Evolutionary conservation across 2,113 vertebrate species (phyloP), one percentile per base, ranked within the genome.

Genomic region (Corapipo altera): DNA sequence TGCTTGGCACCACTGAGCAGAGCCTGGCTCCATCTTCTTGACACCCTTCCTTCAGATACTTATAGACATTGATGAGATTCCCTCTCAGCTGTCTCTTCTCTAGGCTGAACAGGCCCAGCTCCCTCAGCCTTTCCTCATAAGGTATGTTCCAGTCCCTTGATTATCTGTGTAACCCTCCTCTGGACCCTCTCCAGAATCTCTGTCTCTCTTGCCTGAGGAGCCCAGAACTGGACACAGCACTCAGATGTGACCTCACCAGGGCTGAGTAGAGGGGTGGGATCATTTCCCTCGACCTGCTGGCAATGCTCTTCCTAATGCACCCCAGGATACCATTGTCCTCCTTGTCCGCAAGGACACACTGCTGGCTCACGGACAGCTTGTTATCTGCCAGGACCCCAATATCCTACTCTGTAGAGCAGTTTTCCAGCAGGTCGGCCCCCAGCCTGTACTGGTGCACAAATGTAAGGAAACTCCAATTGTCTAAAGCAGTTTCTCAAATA

Each of bases 351-450:
- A 28, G 17, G 46, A 2, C 39, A 22, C 15, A 22, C 11, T 61
- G 22, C 9, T 78, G 44, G 11, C 18, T 61, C 64, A 52, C 2
- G 27, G 33, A 33, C 54, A 52, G 11, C 4, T 44, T 69, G 17
- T 27, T 69, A 19, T 54, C 27, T 28, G 15, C 39, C 39, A 37
- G 46, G 27, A 44, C 14, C 16, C 12, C 44, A 46, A 15, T 13
- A 48, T 27, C 11, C 21, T 13, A 33, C 46, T 44, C 55, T 17
- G 23, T 15, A 23, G 64, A 33, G 23, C 22, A 30, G 15, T 15
- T 70, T 37, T 39, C 2, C 5, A 33, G 39, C 27, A 19, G 1
- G 0, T 44, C 18, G 14, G 6, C 11, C 32, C 26, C 0, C 0
- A 44, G 22, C 33, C 33, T 52, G 9, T 61, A 22, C 32, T 77